phyloP scores from a whole-genome alignment of 2,797 vertebrate genomes.

The Tangara arthus region DNA sequence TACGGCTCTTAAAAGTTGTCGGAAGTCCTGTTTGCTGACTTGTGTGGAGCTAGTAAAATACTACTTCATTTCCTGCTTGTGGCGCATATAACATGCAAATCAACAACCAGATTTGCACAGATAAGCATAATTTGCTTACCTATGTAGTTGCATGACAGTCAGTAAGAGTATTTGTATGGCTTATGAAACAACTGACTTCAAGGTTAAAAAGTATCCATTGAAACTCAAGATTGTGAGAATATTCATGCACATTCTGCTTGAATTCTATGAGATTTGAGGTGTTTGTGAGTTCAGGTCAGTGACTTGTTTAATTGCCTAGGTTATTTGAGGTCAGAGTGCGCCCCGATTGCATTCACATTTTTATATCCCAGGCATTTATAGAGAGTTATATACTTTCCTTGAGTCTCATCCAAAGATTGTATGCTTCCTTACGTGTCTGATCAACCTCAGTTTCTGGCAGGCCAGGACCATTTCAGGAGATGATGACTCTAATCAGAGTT shows the following conservation, averaged over 20 bases:
- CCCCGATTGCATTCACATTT: background rate
- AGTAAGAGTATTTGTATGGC: background rate
- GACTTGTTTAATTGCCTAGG: background rate
- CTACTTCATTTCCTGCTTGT: background rate
- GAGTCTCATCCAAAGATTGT: background rate
- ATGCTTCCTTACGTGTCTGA: background rate
- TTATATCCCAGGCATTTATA: background rate
- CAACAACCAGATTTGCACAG: background rate
- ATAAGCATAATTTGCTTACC: background rate
- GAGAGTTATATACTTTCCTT: background rate
- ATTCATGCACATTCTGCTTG: background rate
- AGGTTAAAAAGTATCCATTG: background rate
- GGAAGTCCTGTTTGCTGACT: background rate
- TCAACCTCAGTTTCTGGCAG: background rate
- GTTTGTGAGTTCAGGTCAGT: background rate
- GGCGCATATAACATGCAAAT: background rate
- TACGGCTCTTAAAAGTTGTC: background rate
- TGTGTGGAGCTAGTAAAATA: background rate
- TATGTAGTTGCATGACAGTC: accelerated
- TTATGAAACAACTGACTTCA: background rate
- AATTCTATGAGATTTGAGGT: background rate
- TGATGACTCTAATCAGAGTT: background rate
- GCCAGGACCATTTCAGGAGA: background rate
- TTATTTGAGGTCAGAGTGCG: background rate
- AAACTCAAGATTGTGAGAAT: background rate